These are phyloP conservation scores for Eretmochelys imbricata DNA, from an alignment of 2,113 vertebrate species.

Conservation along the genomic window DNA sequence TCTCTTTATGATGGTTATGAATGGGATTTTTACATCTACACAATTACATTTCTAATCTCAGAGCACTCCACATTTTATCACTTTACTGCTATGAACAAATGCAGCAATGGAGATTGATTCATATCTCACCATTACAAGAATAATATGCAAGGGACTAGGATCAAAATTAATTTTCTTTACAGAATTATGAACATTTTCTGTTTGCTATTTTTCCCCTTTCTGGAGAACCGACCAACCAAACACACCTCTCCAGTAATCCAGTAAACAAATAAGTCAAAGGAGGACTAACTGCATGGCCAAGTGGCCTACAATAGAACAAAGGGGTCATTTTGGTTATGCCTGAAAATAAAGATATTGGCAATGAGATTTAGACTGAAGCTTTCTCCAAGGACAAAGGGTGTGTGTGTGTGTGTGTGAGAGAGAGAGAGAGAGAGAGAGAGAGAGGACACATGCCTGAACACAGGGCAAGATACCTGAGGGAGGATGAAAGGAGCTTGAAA, in stretches of 20 bases:
- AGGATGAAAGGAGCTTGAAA: background rate
- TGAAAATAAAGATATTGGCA: background rate
- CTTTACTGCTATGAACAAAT: constrained; percentile 49
- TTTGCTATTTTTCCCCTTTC: constrained; percentile 58
- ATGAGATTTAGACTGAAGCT: background rate
- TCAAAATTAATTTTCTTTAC: constrained; percentile 75
- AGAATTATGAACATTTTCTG: constrained; percentile 73
- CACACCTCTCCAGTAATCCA: background rate
- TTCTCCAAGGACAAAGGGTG: background rate
- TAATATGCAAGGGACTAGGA: constrained; percentile 59
- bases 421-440: background rate
- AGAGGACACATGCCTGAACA: background rate
- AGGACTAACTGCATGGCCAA: background rate
- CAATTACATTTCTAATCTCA: constrained; percentile 74
- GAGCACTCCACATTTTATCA: constrained; percentile 71
- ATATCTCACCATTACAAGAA: constrained; percentile 65
- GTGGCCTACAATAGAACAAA: background rate
- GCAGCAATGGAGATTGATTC: constrained; percentile 70
- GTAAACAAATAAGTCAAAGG: background rate
- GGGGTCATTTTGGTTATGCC: fast-evolving
- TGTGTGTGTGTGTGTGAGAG: too few relatives aligned
- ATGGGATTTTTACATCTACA: constrained; percentile 74
- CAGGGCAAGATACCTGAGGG: background rate
- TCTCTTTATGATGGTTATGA: constrained; percentile 56
- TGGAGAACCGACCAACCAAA: constrained; percentile 25